Conservation (phyloP, 2,888 invertebrate genomes). For the Plagodis dolabraria region DNA sequence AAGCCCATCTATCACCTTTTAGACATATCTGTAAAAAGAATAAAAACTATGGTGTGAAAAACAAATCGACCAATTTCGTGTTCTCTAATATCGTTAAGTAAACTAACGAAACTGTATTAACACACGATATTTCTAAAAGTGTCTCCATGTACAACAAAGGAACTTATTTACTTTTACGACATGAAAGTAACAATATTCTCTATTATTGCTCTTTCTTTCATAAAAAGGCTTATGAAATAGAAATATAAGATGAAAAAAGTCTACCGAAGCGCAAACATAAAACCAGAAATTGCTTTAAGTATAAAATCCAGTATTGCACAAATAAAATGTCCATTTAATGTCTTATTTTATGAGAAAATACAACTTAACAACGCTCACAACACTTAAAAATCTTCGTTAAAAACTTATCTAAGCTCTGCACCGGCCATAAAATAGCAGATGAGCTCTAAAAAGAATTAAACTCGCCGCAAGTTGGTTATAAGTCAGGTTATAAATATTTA, state of each 20-base stretch:
- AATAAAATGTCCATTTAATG: conserved; percentile 17
- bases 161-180: conserved; percentile 50
- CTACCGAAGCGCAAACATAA: conserved; percentile 14
- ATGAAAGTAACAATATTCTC: conserved; percentile 34
- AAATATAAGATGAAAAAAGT: conserved; percentile 16
- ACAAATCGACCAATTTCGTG: too few species aligned
- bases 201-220: conserved; percentile 21
- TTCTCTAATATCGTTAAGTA: background rate
- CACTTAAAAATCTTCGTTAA: conserved; percentile 30
- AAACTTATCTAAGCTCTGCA: conserved; percentile 37
- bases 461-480: conserved; percentile 46
- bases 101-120: conserved; percentile 21
- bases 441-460: conserved; percentile 43
- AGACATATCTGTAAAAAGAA: too few species aligned
- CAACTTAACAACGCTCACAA: conserved; percentile 18
- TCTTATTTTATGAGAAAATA: conserved; percentile 16
- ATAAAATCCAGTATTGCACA: conserved; percentile 19
- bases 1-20: too few species aligned
- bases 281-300: conserved; percentile 16
- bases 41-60: too few species aligned
- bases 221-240: conserved; percentile 10
- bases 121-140: conserved; percentile 21
- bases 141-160: conserved; percentile 39
- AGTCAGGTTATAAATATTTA: conserved; percentile 63
- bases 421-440: conserved; percentile 35